Conservation (phyloP, 2,888 invertebrate genomes). For the Eudasyphora cyanicolor region DNA sequence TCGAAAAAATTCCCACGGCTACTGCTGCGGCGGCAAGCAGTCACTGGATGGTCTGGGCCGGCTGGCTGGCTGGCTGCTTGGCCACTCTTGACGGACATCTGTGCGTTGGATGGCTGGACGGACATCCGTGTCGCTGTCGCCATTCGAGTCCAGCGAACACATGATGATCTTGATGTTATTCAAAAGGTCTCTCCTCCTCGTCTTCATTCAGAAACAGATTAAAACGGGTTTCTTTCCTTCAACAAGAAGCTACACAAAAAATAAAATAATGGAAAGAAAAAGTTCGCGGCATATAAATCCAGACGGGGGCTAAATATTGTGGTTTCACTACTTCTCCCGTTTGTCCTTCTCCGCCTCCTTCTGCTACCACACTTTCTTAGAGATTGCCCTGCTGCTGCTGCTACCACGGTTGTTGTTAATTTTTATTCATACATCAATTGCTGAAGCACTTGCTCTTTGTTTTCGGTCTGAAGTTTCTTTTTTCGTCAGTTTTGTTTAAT, state of each 20-base stretch:
- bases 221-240: conserved; percentile 54
- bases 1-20: conserved; percentile 63
- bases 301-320: neutral
- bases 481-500: neutral
- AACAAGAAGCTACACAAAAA: too few species aligned
- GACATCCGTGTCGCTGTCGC: neutral
- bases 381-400: too few species aligned
- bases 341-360: too few species aligned
- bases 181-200: neutral
- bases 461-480: neutral
- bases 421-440: conserved; percentile 61
- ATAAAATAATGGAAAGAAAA: too few species aligned
- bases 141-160: neutral
- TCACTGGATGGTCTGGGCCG: conserved; percentile 43
- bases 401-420: conserved; percentile 19
- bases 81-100: neutral
- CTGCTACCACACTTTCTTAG: too few species aligned
- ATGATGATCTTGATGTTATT: conserved; percentile 52
- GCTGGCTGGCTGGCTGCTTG: conserved; percentile 29
- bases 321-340: neutral
- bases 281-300: neutral
- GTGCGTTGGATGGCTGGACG: neutral
- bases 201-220: conserved; percentile 21
- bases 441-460: conserved; percentile 56
- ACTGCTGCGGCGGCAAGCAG: conserved; percentile 38